Evolutionary conservation across 2,888 invertebrate species (phyloP).

Genomic region (Lasioglossum figueresi): DNA sequence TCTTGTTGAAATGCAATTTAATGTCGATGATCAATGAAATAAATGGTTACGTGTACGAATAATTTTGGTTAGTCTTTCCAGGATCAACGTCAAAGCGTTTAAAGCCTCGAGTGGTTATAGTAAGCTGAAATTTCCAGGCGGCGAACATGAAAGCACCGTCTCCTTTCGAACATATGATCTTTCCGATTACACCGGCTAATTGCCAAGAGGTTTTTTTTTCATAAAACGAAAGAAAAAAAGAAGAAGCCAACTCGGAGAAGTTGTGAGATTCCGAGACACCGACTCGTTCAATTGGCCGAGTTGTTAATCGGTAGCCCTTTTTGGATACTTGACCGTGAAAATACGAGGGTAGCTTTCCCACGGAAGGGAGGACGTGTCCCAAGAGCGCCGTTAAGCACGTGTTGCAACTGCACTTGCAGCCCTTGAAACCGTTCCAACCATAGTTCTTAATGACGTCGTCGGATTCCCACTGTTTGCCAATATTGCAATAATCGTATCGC

Average conservation of each 20-base stretch:
- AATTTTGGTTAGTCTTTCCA: neutral
- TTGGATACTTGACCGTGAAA: slow-evolving; percentile 33
- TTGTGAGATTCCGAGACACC: slow-evolving; percentile 7
- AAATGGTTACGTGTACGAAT: neutral
- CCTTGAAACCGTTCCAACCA: slow-evolving; percentile 45
- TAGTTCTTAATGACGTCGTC: slow-evolving; percentile 58
- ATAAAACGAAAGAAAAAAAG: neutral
- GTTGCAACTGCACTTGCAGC: slow-evolving; percentile 55
- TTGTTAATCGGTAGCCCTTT: slow-evolving; percentile 23
- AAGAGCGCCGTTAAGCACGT: slow-evolving; percentile 59
- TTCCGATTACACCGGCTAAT: neutral
- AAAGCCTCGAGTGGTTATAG: neutral
- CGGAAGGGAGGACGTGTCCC: slow-evolving; percentile 55
- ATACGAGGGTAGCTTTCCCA: slow-evolving; percentile 62
- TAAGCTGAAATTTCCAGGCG: neutral
- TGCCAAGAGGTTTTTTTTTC: neutral
- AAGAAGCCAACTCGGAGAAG: slow-evolving; percentile 3
- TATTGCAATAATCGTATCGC: neutral
- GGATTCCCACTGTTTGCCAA: slow-evolving; percentile 45
- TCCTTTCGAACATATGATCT: neutral
- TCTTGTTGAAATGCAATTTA: too few relatives aligned
- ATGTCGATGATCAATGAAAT: neutral
- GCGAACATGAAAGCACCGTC: neutral
- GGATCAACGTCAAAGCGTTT: neutral
- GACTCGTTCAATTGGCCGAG: slow-evolving; percentile 2